Base-by-base conservation (phyloP, 2,888 invertebrate genomes). In the Eucriotettix oculatus region DNA sequence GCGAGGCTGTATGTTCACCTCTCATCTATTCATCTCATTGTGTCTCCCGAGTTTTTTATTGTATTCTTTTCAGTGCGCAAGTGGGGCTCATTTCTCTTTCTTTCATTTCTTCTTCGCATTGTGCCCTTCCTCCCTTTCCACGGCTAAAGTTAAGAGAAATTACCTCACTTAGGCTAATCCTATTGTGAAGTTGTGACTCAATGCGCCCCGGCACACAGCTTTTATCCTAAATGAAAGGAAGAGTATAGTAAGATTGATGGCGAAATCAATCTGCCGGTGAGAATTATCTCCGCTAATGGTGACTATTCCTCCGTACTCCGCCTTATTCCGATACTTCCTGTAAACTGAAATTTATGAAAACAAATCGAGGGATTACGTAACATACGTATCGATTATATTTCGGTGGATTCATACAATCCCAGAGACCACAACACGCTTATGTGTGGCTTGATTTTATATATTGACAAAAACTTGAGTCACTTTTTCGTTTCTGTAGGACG, bases 81-180 rank as follows among this genome's bases (percentile, higher is more conserved):
- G 42, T 56, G 54, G 54, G 54, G 16, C 42, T 54, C 59, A 59
- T 55, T 59, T 60, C 57, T 60, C 53, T 59, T 55, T 55, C 59
- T 52, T 16, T 16, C 52, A 57, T 54, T 52, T 52, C 56, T 41
- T 56, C 53, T n/a, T 52, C 48, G 42, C 56, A 43, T 55, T 40
- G 55, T 41, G 41, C 16, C 55, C 55, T 29, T 40, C 42, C n/a
- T 9, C 40, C 53, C 57, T 57, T 52, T 54, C 42, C 57, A 44
- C 53, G 57, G 57, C 53, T 29, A 44, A 56, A 56, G 60, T 57
- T 57, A 56, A 60, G 60, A 60, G 60, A 60, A 60, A 60, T 60
- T 60, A 60, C 60, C 42, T 57, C 60, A 60, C 60, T 60, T 60
- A 57, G 60, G 60, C 43, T 60, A 60, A 60, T 60, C 60, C 60